These are phyloP conservation scores for Caiman crocodilus DNA, from an alignment of 2,797 vertebrate genomes.

Conservation along the genomic window DNA sequence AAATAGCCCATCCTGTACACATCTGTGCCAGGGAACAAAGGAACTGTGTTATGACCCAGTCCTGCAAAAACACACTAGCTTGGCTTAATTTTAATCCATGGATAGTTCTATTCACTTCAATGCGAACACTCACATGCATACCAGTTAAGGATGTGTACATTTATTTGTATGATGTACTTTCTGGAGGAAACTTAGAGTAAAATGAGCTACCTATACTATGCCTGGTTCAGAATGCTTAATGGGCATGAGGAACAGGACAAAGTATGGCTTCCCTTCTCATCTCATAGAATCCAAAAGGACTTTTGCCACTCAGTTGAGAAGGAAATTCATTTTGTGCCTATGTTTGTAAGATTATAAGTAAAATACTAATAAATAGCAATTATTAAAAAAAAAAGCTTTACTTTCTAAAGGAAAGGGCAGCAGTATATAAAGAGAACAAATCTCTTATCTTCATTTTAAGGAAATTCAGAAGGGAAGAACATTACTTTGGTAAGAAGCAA, in stretches of 20 bases:
- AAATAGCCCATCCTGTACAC: conserved; percentile 18
- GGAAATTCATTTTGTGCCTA: neutral
- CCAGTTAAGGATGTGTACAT: neutral
- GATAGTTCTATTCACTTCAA: conserved; percentile 3
- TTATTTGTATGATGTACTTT: neutral
- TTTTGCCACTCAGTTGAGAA: neutral
- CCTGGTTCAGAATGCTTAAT: neutral
- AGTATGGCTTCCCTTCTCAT: neutral
- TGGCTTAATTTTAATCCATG: neutral
- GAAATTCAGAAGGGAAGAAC: neutral
- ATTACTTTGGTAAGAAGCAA: neutral
- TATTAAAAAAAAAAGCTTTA: conserved; percentile 42
- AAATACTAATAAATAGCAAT: neutral
- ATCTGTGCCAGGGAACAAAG: neutral
- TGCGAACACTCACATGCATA: neutral
- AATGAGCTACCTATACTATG: neutral
- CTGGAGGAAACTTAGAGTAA: neutral
- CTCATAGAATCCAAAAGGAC: neutral
- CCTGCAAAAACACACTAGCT: neutral
- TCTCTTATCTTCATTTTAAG: neutral
- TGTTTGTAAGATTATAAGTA: neutral
- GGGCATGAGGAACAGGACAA: neutral
- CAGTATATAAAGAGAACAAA: conserved; percentile 34
- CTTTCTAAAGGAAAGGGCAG: conserved; percentile 2
- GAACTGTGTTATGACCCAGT: neutral